phyloP scores from a whole-genome alignment of 1,140 invertebrate species.

The Trichonephila clavipes region DNA sequence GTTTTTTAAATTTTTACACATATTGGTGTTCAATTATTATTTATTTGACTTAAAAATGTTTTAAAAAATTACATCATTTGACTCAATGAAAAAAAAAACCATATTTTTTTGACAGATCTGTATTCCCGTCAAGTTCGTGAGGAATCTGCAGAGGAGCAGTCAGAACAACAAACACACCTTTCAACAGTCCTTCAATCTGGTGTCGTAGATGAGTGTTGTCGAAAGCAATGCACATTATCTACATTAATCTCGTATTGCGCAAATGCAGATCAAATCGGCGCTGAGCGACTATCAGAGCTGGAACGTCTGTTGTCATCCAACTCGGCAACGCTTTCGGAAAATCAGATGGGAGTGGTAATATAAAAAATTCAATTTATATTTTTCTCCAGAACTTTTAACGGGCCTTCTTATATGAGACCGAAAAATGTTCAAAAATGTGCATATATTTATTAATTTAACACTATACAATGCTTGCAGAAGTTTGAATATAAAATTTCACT shows the following conservation, averaged over 20 bases:
- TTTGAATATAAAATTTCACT: too few species aligned
- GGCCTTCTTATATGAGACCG: too few species aligned
- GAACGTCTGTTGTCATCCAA: neutral
- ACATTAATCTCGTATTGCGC: slow-evolving; percentile 47
- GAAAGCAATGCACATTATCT: neutral
- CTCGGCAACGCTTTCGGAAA: neutral
- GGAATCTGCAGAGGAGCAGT: neutral
- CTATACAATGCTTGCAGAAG: too few species aligned
- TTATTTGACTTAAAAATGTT: too few species aligned
- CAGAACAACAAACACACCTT: neutral
- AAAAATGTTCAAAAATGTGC: too few species aligned
- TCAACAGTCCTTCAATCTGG: neutral
- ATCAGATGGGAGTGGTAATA: neutral
- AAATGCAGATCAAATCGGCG: neutral
- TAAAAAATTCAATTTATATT: too few species aligned
- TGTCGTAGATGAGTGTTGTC: neutral
- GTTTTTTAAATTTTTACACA: too few species aligned
- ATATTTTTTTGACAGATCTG: neutral
- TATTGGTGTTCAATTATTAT: too few species aligned
- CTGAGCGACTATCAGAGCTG: neutral
- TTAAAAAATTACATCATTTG: too few species aligned
- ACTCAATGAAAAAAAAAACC: too few species aligned
- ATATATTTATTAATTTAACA: too few species aligned
- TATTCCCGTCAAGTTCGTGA: neutral
- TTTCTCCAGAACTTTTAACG: too few species aligned